Percentiles rank a stretch among this genome's conserved stretches.
phyloP scores from a whole-genome alignment of 2,888 invertebrate genomes.

The Neria commutata region DNA sequence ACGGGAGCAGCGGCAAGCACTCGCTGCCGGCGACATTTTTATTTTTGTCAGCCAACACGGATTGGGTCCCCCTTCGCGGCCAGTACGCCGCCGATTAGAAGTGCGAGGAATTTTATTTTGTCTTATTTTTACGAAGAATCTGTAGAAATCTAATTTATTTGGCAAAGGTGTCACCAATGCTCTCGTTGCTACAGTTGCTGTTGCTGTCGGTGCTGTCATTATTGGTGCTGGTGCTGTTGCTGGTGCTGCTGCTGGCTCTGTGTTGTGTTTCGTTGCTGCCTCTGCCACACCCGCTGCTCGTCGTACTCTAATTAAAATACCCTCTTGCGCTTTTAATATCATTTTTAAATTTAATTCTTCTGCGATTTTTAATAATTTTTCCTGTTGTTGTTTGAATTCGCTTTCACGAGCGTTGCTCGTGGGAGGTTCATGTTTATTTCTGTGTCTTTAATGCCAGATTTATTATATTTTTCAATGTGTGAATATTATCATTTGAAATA shows the following conservation, averaged over 20 bases:
- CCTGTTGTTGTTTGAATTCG: background rate
- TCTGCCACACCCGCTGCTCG: conserved; percentile 39
- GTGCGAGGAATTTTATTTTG: conserved; percentile 49
- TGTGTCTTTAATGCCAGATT: conserved; percentile 30
- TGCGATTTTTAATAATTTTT: conserved; percentile 5
- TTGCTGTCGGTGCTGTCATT: conserved; percentile 12
- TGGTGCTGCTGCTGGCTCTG: conserved; percentile 6
- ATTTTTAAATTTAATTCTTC: conserved; percentile 23
- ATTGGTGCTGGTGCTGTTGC: conserved; percentile 20
- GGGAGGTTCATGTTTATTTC: conserved; percentile 44
- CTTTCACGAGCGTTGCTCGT: conserved; percentile 36
- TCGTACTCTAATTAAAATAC: conserved; percentile 54
- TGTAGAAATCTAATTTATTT: conserved; percentile 51
- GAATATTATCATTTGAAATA: no score
- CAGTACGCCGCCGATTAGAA: background rate
- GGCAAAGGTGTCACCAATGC: conserved; percentile 36
- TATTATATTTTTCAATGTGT: conserved; percentile 31
- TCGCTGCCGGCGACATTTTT: conserved; percentile 53
- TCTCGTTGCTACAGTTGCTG: conserved; percentile 10
- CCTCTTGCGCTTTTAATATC: conserved; percentile 33
- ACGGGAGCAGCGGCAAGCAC: conserved; percentile 22
- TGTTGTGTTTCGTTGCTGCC: conserved; percentile 40
- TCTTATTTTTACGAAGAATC: no score
- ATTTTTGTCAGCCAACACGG: conserved; percentile 44
- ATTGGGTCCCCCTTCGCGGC: conserved; percentile 1